Percentiles rank a stretch among this genome's conserved stretches.
Evolutionary conservation across 2,888 invertebrate genomes (phyloP).

Genomic region (Minunthozetes semirufus): DNA sequence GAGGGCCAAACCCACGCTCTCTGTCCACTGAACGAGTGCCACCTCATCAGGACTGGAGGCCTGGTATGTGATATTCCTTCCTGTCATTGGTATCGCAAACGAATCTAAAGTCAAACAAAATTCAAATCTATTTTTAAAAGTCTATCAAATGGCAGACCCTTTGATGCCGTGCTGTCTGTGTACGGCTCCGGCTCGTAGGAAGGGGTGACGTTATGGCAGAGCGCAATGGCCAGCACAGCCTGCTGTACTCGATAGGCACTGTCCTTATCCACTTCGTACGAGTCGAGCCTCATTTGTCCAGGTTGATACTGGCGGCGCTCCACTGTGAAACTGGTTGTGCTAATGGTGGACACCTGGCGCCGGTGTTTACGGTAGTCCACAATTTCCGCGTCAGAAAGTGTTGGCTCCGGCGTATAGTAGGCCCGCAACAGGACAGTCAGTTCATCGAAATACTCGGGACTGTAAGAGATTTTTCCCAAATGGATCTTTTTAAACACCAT

Average conservation of each 20-base stretch:
- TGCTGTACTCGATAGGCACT: constrained; percentile 64
- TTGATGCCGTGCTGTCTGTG: neutral
- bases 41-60: constrained; percentile 72
- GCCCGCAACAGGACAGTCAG: constrained; percentile 45
- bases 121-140: neutral
- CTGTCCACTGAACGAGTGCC: constrained; percentile 66
- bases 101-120: neutral
- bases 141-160: neutral
- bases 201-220: constrained; percentile 99
- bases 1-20: constrained; percentile 60
- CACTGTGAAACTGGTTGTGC: constrained; percentile 23
- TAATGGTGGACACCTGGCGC: constrained; percentile 34
- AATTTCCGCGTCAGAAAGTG: no score
- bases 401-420: constrained; percentile 35
- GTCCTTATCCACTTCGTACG: constrained; percentile 39
- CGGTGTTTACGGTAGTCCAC: constrained; percentile 31
- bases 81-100: constrained; percentile 35
- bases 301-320: constrained; percentile 28
- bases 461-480: constrained; percentile 84
- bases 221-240: constrained; percentile 83
- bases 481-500: constrained; percentile 97
- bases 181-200: constrained; percentile 55
- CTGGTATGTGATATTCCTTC: constrained; percentile 53
- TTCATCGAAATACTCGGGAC: constrained; percentile 76
- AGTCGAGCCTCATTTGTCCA: constrained; percentile 36